These are phyloP conservation scores for Frieseomelitta varia DNA, from an alignment of 1,140 invertebrate species.

Conservation along the genomic window DNA sequence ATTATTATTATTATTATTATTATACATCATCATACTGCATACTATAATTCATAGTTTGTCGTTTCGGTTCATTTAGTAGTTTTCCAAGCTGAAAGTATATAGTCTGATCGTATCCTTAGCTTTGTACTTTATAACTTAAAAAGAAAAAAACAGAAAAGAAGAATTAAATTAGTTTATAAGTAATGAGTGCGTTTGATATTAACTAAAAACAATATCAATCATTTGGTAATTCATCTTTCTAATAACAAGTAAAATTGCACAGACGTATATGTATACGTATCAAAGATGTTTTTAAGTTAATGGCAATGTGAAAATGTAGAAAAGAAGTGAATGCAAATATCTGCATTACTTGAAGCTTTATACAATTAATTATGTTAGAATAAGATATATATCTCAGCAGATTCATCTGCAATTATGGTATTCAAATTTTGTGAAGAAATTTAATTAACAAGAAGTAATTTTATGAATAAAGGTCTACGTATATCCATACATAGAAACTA, in stretches of 20 bases:
- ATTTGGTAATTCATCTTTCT: constrained; percentile 22
- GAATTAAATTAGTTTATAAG: constrained; percentile 40
- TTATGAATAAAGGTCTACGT: constrained; percentile 65
- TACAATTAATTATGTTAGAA: constrained; percentile 60
- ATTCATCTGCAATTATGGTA: constrained; percentile 43
- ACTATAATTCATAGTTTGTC: constrained; percentile 32
- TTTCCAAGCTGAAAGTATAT: constrained; percentile 24
- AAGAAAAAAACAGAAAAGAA: neutral
- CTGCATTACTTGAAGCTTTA: constrained; percentile 43
- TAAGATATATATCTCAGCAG: constrained; percentile 52
- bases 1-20: constrained; percentile 18
- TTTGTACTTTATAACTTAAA: constrained; percentile 41
- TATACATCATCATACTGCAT: constrained; percentile 10
- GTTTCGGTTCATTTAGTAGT: constrained; percentile 13
- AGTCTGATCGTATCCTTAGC: constrained; percentile 15
- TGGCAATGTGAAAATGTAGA: neutral
- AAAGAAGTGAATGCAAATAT: constrained; percentile 29
- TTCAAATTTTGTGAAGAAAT: constrained; percentile 60
- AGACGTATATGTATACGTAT: neutral
- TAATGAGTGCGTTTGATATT: constrained; percentile 14
- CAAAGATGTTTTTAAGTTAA: constrained; percentile 23
- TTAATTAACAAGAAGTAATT: constrained; percentile 60
- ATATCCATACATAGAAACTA: constrained; percentile 14
- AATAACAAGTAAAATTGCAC: constrained; percentile 12
- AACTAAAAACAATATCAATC: constrained; percentile 19